phyloP scores from a whole-genome alignment of 2,797 vertebrate species.

The Morelia viridis region DNA sequence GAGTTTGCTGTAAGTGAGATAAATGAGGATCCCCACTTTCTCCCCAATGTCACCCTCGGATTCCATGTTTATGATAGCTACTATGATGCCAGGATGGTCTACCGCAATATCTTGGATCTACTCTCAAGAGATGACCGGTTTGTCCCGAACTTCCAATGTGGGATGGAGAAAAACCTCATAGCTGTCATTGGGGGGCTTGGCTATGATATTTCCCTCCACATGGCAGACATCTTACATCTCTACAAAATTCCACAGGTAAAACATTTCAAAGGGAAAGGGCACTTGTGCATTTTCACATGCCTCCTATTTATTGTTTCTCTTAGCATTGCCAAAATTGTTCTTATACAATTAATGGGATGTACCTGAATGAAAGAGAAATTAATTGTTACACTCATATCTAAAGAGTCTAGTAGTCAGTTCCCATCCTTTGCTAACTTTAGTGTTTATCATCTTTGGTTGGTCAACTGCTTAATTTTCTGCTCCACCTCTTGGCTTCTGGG shows the following conservation, averaged over 20 bases:
- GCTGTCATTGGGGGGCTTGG: background rate
- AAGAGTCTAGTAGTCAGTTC: background rate
- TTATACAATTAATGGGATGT: background rate
- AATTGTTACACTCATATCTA: background rate
- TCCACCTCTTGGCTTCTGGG: background rate
- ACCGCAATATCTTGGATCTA: background rate
- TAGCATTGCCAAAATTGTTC: background rate
- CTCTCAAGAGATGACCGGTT: background rate
- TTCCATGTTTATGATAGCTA: background rate
- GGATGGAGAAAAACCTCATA: background rate
- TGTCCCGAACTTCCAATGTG: background rate
- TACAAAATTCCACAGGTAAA: constrained; percentile 6
- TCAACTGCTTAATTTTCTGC: background rate
- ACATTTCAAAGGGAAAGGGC: no score
- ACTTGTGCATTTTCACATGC: background rate
- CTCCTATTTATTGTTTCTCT: background rate
- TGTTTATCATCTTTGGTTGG: background rate
- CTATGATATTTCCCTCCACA: background rate
- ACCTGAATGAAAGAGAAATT: background rate
- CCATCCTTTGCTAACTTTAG: background rate
- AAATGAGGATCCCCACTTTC: background rate
- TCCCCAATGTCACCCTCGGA: background rate
- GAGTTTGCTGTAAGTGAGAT: background rate
- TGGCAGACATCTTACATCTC: background rate
- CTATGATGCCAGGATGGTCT: background rate